Base-by-base conservation (phyloP, 2,888 invertebrate genomes). In the Synanthedon myopaeformis region DNA sequence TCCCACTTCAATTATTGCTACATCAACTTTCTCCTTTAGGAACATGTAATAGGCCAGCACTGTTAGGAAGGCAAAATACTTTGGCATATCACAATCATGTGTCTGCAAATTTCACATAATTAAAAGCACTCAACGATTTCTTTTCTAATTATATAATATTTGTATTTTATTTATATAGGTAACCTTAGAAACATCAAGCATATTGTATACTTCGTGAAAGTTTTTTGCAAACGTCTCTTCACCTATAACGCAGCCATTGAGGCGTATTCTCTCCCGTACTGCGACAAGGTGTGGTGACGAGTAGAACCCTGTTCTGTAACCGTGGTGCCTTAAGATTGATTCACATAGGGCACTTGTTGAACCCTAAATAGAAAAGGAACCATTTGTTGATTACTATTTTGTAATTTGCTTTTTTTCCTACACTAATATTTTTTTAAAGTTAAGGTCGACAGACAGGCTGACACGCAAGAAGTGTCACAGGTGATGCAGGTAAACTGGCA, bases 201-300 rank as follows among this genome's bases (percentile, higher is more conserved):
- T 76, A 53, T 92, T 88, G 68, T 94, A 96, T 2, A 97, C 91
- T 54, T 90, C 86, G 91, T 96, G 96, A 79, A 99, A 99, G 68
- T 94, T 89, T 6, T 87, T 70, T 0, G 93, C 89, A 78, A 99
- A 99, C 59, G 89, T 79, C 0, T 90, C 84, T 67, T 93, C 90
- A 2, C 89, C 82, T 53, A 99, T 87, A 0, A 97, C 93, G 55
- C 84, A 72, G 0, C 99, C 98, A 78, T 95, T 91, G 52, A 99
- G 91, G 11, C 95, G 90, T 55, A 99, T 94, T 55, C 99, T 90
- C 82, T 99, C 99, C 13, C 96, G 89, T 0, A 96, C 96, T 42
- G 94, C 93, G 4, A 98, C 89, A 56, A 99, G 83, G 82, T 99
- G 99, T 0, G 99, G 99, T 0, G 99, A 99, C 52, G 96, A 96